These are phyloP conservation scores for Rhabdomys pumilio DNA, from an alignment of 2,797 vertebrate species.

Conservation along the genomic window DNA sequence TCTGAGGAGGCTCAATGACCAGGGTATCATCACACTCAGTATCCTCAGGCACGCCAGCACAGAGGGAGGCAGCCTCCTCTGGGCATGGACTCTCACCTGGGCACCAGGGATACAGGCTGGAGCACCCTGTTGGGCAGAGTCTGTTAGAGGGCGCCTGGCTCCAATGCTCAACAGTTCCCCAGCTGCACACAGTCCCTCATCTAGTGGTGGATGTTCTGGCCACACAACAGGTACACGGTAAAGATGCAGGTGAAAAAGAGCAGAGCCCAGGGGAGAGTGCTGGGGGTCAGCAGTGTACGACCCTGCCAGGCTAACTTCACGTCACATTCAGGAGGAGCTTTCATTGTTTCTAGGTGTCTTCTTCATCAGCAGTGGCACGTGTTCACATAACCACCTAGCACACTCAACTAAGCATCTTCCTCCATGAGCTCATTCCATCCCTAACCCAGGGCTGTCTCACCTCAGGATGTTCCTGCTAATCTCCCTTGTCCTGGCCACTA, in stretches of 20 bases:
- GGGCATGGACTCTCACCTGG: background rate
- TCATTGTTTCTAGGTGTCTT: background rate
- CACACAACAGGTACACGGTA: background rate
- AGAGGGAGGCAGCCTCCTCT: background rate
- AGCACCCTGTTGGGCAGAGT: background rate
- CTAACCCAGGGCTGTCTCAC: background rate
- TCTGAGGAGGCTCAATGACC: background rate
- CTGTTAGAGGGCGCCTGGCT: too few species aligned
- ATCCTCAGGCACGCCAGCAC: too few species aligned
- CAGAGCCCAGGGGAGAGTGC: too few species aligned
- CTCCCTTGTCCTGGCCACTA: background rate
- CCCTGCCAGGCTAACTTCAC: background rate
- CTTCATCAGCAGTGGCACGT: background rate
- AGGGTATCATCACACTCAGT: background rate
- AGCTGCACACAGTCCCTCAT: too few species aligned
- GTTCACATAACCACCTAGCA: background rate
- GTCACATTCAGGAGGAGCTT: background rate
- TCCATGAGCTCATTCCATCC: background rate
- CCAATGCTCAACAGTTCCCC: background rate
- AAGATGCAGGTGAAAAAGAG: background rate
- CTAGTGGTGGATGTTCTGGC: background rate
- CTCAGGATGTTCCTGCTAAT: background rate
- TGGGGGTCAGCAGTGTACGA: fast-evolving
- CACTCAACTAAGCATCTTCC: background rate
- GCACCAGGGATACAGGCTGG: background rate